phyloP scores from a whole-genome alignment of 2,113 vertebrate species.

The Hyperopisus bebe region DNA sequence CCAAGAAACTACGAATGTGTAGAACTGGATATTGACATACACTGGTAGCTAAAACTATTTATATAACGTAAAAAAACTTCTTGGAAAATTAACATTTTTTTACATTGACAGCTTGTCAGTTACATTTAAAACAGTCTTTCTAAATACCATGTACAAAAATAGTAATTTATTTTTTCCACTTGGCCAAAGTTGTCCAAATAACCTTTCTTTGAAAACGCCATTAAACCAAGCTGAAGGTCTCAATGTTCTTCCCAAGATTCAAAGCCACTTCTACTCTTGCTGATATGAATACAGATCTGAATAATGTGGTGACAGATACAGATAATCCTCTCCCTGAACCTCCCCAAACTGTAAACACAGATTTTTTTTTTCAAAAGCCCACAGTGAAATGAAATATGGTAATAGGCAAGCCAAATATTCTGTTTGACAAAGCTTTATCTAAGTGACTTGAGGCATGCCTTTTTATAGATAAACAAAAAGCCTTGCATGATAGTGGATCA shows the following conservation, averaged over 20 bases:
- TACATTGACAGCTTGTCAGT: neutral
- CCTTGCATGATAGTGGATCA: conserved; percentile 28
- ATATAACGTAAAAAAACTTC: neutral
- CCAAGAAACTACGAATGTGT: neutral
- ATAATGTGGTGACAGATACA: neutral
- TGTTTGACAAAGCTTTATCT: conserved; percentile 22
- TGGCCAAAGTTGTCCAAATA: conserved; percentile 1
- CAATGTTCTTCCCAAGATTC: neutral
- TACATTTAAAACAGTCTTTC: neutral
- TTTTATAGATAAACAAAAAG: conserved; percentile 33
- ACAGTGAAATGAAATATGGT: conserved; percentile 26
- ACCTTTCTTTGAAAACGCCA: conserved; percentile 3
- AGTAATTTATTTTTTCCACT: neutral
- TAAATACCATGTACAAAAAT: conserved; percentile 1
- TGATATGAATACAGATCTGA: neutral
- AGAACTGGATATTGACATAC: neutral
- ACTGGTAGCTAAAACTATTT: neutral
- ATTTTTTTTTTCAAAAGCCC: neutral
- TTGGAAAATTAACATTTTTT: neutral
- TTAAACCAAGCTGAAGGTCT: neutral
- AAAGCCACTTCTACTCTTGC: neutral
- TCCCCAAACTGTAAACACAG: conserved; percentile 14
- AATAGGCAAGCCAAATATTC: conserved; percentile 33
- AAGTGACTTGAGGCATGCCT: conserved; percentile 19
- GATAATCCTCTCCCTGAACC: neutral